Conservation (phyloP, 2,113 vertebrate genomes). For the Riparia riparia region DNA sequence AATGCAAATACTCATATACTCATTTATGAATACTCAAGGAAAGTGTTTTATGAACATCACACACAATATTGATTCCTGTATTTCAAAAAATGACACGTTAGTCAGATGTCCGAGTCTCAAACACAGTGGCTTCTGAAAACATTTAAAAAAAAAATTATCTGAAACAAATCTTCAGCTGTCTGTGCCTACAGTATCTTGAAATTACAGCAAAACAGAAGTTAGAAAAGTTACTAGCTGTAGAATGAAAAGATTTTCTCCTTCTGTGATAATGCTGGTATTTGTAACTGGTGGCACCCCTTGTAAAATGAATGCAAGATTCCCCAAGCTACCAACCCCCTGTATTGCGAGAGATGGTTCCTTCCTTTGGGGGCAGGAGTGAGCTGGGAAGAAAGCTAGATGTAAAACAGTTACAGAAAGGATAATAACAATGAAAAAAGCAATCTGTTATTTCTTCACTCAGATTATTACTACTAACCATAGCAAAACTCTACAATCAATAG, state of each 20-base stretch:
- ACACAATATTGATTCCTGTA: rapidly evolving
- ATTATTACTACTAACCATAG: neutral
- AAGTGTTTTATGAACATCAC: neutral
- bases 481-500: neutral
- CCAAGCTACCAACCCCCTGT: neutral
- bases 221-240: neutral
- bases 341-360: neutral
- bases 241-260: neutral
- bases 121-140: neutral
- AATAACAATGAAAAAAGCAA: neutral
- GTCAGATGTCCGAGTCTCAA: neutral
- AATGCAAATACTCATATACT: neutral
- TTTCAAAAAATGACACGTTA: neutral
- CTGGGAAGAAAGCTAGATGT: neutral
- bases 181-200: neutral
- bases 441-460: neutral
- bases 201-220: neutral
- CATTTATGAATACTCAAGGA: neutral
- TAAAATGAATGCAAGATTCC: neutral
- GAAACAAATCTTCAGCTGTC: neutral
- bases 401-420: neutral
- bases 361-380: neutral
- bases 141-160: neutral
- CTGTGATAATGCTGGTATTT: neutral
- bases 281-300: neutral